Base-by-base conservation (phyloP, 1,140 invertebrate species). In the Meloidogyne exigua region DNA sequence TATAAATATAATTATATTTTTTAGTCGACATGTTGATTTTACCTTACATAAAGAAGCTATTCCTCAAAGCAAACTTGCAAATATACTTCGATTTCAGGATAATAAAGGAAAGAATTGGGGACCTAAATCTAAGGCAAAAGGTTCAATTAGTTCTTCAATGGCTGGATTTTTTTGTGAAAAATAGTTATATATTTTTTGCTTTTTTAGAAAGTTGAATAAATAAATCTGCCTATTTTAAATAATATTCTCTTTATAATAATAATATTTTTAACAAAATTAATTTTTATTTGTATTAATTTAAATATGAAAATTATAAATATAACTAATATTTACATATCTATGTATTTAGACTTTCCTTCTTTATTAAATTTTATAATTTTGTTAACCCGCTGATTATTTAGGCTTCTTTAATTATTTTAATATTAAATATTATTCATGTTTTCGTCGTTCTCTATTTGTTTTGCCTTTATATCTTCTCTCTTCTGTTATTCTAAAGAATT, bases 81-180 rank as follows among this genome's bases (percentile, higher is more conserved):
- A 76, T 63, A 32, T 88, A n/a, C 66, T 87, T 23, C 78, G 85
- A 23, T 87, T 82, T 73, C 85, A 86, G 68, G 80, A 76, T 67
- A 87, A 87, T 71, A 81, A 84, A 57, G 86, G 86, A 28, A 88
- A 88, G 67, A 88, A 88, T 77, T 86, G 84, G 82, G 85, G 85
- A 1, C 85, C 85, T n/a, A 79, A 85, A 44, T 49, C 79, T 42
- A 88, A 88, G 49, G 85, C 87, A 10, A 87, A 87, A 67, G 85
- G 85, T 42, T 84, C 84, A 11, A 83, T 86, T 36, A 86, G 79
- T 66, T 87, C 85, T n/a, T 68, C 73, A 1, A 79, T 78, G 42
- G 83, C 85, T 23, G 82, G 32, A n/a, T 77, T 77, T 67, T 21
- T 39, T 39, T 3, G 7, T 32, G 28, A 7, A 32, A 7, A 39